Base-by-base conservation (phyloP, 2,888 invertebrate genomes). In the Epiblema foenella region DNA sequence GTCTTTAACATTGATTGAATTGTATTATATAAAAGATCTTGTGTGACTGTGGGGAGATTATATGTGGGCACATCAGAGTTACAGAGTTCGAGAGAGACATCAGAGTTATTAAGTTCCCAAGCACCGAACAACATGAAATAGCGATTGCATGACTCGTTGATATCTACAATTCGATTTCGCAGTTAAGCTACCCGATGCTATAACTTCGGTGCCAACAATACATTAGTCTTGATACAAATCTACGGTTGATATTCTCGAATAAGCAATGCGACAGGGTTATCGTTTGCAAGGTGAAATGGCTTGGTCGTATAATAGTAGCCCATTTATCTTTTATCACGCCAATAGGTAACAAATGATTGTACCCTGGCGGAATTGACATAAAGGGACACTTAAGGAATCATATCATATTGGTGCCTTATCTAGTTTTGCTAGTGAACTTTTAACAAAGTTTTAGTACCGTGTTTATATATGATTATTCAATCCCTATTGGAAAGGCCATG, bases 211-310 rank as follows among this genome's bases (percentile, higher is more conserved):
- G 20, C 42, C 20, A 18, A 54, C 59, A 52, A 52, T 52, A 68
- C 62, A 56, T 59, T 63, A 63, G 49, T 37, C 15, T 2, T 17
- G 69, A 57, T 63, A 57, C 37, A 17, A 17, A 69, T 63, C 69
- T 17, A 24, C 11, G 60, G 24, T 42, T 60, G 51, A 51, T 57
- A 57, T 63, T 63, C 49, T 20, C 51, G 62, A 57, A 33, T 33
- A 57, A 57, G 60, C 18, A 20, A 12, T 4, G 24, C 20, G 42
- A 62, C 37, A 33, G 20, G 33, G 24, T 51, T 18, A 58, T 67
- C 58, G 20, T 20, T 49, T 67, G 20, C 17, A 20, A 20, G 46
- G 10, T 66, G 57, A 66, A 46, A 29, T 58, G 58, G 57, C 57
- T 57, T 67, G 51, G 59, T 52, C 59, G 59, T 68, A 52, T 51